These are phyloP conservation scores for Saturnia pavonia DNA, from an alignment of 2,888 invertebrate genomes.

Conservation along the genomic window DNA sequence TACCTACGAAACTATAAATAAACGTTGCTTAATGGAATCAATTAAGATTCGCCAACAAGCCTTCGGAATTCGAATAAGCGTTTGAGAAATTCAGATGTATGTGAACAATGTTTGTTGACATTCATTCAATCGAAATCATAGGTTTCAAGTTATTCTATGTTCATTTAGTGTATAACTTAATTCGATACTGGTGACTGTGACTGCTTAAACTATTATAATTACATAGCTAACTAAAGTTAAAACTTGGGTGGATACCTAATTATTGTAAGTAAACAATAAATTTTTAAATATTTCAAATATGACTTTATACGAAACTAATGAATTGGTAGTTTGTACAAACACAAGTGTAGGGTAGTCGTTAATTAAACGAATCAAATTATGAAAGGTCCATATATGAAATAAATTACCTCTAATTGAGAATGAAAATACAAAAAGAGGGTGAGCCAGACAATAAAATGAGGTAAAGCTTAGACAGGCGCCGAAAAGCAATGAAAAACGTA, in stretches of 20 bases:
- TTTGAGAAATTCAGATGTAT: conserved; percentile 2
- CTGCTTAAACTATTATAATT: not conserved
- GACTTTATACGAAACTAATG: not conserved
- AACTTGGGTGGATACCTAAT: no score
- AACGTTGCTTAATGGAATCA: conserved; percentile 31
- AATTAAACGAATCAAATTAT: conserved; percentile 13
- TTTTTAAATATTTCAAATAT: not conserved
- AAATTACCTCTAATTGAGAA: conserved; percentile 22
- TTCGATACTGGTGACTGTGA: not conserved
- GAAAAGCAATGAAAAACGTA: conserved; percentile 47
- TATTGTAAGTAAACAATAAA: not conserved
- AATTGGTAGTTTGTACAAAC: not conserved
- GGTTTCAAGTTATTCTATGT: not conserved
- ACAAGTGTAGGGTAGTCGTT: not conserved
- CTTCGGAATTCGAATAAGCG: conserved; percentile 22
- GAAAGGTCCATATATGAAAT: conserved; percentile 1
- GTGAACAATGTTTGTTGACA: not conserved
- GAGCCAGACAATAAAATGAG: conserved; percentile 28
- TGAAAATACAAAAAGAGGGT: conserved; percentile 38
- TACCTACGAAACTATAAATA: conserved; percentile 20
- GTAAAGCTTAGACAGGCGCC: conserved; percentile 55
- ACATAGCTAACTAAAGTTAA: not conserved
- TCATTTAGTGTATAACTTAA: conserved; percentile 1
- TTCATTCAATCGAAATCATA: not conserved
- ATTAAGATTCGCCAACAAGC: conserved; percentile 29